Evolutionary conservation across 1,140 invertebrate species (phyloP).

Genomic region (Drosophila azteca): DNA sequence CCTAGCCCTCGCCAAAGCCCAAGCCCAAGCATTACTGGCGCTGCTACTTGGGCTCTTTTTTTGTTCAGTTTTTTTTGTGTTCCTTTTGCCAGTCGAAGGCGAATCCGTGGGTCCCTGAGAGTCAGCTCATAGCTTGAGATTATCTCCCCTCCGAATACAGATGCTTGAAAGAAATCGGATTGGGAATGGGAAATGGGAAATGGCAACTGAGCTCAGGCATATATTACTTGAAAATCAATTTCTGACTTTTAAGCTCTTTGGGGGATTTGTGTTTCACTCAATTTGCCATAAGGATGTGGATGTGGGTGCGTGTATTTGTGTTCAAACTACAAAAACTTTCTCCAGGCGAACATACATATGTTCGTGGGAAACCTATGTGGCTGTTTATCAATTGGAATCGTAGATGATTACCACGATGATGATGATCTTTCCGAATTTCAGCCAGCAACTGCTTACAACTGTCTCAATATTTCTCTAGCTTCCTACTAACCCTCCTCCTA

Average conservation of each 20-base stretch:
- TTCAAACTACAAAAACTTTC: too few species aligned
- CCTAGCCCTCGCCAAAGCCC: conserved; percentile 1
- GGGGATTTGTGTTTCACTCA: conserved; percentile 47
- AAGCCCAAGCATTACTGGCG: conserved; percentile 29
- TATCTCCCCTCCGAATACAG: conserved; percentile 42
- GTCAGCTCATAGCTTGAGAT: conserved; percentile 38
- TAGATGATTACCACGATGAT: neutral
- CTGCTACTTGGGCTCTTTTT: conserved; percentile 55
- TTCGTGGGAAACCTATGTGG: neutral
- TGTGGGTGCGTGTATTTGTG: too few species aligned
- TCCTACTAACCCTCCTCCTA: too few species aligned
- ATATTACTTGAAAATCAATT: conserved; percentile 72
- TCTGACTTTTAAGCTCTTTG: conserved; percentile 47
- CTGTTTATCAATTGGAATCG: neutral
- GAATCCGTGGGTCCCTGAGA: too few species aligned
- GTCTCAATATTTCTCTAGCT: too few species aligned
- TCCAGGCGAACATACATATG: too few species aligned
- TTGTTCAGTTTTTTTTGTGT: conserved; percentile 9
- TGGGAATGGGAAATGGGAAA: conserved; percentile 17
- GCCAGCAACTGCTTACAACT: too few species aligned
- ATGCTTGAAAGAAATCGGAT: conserved; percentile 11
- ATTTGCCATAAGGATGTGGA: conserved; percentile 25
- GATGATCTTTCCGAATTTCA: neutral
- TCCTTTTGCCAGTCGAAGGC: too few species aligned
- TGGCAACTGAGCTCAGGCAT: conserved; percentile 30